Base-by-base conservation (phyloP, 2,888 invertebrate species). In the Drosophila maculinotata region DNA sequence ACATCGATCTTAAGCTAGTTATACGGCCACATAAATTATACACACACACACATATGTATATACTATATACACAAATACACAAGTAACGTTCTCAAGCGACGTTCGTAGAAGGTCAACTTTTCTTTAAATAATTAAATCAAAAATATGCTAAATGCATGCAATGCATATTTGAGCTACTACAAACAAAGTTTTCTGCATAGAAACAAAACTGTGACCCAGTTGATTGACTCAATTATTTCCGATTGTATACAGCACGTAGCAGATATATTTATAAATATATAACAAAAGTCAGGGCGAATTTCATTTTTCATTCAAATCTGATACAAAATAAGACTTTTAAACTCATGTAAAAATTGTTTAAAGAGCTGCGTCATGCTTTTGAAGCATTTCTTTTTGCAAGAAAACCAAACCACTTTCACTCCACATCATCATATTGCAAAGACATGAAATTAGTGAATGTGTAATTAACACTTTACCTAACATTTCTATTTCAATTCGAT, bases 41-140 rank as follows among this genome's bases (percentile, higher is more conserved):
- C 5, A 45, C 15, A 45, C 12, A 4, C 4, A 20, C 20, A 20
- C 20, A 20, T 59, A 39, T 36, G 28, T 12, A 58, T 42, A 48
- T 15, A 31, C 15, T 15, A 42, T 52, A 52, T 23, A 14, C 31
- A 30, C 14, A 28, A 23, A 35, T 26, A 20, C 15, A 1, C 23
- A 10, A 15, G 20, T 20, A 45, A 15, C 35, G 39, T 41, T 41
- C 25, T 54, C 20, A 65, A 44, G 36, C 35, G 48, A 38, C 20
- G 35, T 20, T 26, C 38, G 17, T 12, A 12, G 38, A 69, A 71
- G 75, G 70, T 36, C 35, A 58, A 75, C 28, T 64, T 69, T 75
- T 75, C 76, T 54, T 63, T 36, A 69, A 69, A 39, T 47, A 44
- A 70, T 45, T 47, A 35, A 15, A 31, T 10, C 25, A 35, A 31